phyloP scores from a whole-genome alignment of 2,797 vertebrate species.

The Denticeps clupeoides region DNA sequence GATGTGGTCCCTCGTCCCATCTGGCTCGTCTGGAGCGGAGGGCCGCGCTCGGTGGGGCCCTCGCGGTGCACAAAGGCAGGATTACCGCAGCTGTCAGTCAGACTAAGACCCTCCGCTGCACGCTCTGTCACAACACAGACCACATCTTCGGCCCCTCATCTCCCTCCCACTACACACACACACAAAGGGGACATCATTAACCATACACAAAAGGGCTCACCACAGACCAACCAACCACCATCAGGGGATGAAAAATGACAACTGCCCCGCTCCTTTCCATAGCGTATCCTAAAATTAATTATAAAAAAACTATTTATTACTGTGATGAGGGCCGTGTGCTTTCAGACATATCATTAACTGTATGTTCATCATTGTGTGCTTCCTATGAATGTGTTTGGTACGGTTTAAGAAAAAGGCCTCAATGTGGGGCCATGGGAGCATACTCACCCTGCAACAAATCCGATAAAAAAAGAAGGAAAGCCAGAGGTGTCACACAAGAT shows the following conservation, averaged over 20 bases:
- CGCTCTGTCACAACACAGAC: constrained; percentile 47
- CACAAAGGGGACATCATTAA: constrained; percentile 70
- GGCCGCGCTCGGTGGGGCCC: constrained; percentile 57
- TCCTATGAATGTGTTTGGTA: too few relatives aligned
- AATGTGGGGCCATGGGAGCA: too few relatives aligned
- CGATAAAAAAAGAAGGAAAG: neutral
- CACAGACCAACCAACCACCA: constrained; percentile 44
- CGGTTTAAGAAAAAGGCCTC: too few relatives aligned
- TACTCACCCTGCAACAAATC: neutral
- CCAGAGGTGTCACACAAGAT: neutral
- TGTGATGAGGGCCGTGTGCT: too few relatives aligned
- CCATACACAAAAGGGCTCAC: constrained; percentile 52
- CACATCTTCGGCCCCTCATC: constrained; percentile 59
- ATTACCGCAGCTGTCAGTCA: constrained; percentile 80
- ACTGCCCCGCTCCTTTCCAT: neutral
- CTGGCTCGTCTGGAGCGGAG: constrained; percentile 59
- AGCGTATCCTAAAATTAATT: neutral
- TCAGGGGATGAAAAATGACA: constrained; percentile 26
- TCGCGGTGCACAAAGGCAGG: constrained; percentile 65
- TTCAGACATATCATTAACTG: too few relatives aligned
- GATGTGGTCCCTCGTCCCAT: constrained; percentile 40
- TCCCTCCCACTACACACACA: constrained; percentile 33
- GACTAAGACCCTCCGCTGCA: constrained; percentile 68
- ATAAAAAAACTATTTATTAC: too few relatives aligned
- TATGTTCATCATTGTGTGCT: too few relatives aligned